phyloP scores from a whole-genome alignment of 2,113 vertebrate genomes.

The Monopterus albus region DNA sequence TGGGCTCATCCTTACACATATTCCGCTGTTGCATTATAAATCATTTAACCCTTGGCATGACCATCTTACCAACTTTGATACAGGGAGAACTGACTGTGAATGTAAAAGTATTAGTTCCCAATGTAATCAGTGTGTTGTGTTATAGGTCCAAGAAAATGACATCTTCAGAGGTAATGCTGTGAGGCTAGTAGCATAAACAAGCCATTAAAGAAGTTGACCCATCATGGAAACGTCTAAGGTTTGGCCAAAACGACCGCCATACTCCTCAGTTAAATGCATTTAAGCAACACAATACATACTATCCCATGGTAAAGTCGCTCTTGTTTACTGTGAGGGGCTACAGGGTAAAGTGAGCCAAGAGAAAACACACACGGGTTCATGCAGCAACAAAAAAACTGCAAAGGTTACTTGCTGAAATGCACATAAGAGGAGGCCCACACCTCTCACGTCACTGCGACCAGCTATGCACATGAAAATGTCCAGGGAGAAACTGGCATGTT shows the following conservation, averaged over 20 bases:
- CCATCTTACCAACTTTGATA: neutral
- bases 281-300: conserved; percentile 2
- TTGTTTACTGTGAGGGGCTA: neutral
- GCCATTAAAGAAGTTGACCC: neutral
- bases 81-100: too few species aligned
- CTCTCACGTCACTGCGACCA: conserved; percentile 17
- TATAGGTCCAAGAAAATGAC: conserved; percentile 23
- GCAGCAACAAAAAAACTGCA: neutral
- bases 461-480: neutral
- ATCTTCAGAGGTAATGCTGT: conserved; percentile 2
- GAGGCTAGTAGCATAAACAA: neutral
- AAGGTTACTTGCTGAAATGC: conserved; percentile 3
- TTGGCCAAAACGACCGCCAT: conserved; percentile 9
- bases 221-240: neutral
- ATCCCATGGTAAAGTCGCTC: too few species aligned
- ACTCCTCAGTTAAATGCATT: neutral
- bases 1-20: neutral
- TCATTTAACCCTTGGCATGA: conserved; percentile 30
- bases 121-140: neutral
- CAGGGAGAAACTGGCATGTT: neutral
- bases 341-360: neutral
- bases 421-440: conserved; percentile 48
- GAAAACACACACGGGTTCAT: neutral
- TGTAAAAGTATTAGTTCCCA: too few species aligned
- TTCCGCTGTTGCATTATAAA: conserved; percentile 16